Evolutionary conservation across 2,888 invertebrate genomes (phyloP), one percentile per base, ranked within the genome.

Genomic region (Drosophila rellima): DNA sequence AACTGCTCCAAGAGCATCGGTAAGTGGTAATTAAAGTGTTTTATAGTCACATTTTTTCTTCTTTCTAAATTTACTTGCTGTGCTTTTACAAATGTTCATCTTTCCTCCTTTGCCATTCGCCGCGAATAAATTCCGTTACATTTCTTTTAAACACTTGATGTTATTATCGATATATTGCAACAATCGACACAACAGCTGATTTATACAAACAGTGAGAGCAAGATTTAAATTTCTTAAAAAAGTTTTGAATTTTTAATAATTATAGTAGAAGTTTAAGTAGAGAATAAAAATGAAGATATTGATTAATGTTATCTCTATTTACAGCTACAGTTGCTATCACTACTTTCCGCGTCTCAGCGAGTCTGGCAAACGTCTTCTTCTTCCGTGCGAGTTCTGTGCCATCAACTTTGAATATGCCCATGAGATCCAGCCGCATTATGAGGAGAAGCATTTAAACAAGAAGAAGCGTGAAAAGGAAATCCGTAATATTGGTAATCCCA

Each of bases 381-480:
- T 92, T 26, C 89, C 90, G 0, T 93, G 93, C 37, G 93, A 92
- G 60, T 91, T 91, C 51, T 93, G 93, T 45, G 89, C 90, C n/a
- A 68, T 57, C 5, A 78, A 91, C 15, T 91, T 90, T 29, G 87
- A 89, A 39, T 85, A 70, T 7, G 91, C 91, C 0, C 80, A 88
- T 39, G 89, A 90, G 26, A 84, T 91, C 55, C 93, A 94, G 31
- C 80, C 93, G 3, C 92, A 95, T n/a, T 94, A 94, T 78, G 94
- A 94, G 44, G 94, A 94, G 68, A 94, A 94, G 78, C 94, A 94
- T 44, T 93, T 94, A 2, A 90, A 93, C 92, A 92, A 94, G 91
- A 90, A 90, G 92, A 89, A 93, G 91, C 75, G 92, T 79, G 67
- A 92, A 90, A 48, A 93, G 92, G 89, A 90, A 17, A 60, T 68